Evolutionary conservation across 2,797 vertebrate genomes (phyloP), one percentile per base, ranked within the genome.

Genomic region (Ciconia nigra): DNA sequence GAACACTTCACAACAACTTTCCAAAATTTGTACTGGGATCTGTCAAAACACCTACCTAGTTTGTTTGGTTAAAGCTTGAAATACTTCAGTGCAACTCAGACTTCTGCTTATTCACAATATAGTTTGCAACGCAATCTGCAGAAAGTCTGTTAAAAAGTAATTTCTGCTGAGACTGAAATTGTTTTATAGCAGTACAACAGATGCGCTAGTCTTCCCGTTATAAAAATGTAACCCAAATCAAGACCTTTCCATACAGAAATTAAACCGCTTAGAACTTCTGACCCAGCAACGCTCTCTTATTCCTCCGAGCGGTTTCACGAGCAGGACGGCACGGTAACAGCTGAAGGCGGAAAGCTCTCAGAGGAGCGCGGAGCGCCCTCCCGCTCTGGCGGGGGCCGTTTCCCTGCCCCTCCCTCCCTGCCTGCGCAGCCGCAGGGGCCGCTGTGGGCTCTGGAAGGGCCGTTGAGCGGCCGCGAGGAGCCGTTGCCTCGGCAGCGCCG

Each of bases 301-400:
- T 35, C 46, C 13, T 14, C 2, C 3, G 1, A 9, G 17, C 0
- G 0, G 8, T 7, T 24, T 19, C 54, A 10, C 0, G 2, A 3
- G 8, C 35, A 7, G 8, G 14, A 61, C 18, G 5, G 4, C 4
- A 1, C 2, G 10, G 3, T 5, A 33, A 3, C 42, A 24, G 20
- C 19, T 3, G 8, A 8, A 4, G 26, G 10, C 10, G 4, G 17
- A 22, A 7, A 4, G 2, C 35, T 24, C 41, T 2, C 24, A 7
- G 12, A 8, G 2, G 5, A 4, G 13, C 41, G 9, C 4, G 4
- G 5, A 5, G 4, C 20, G 2, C 4, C 21, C 16, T 3, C 8
- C n/a, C 4, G 1, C 15, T 4, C 15, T 1, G 10, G 14, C 29
- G 5, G 4, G 3, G 12, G 3, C 49, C 19, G 1, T 6, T 15